These are phyloP conservation scores for Scytalopus superciliaris DNA, from an alignment of 2,113 vertebrate species.

Conservation along the genomic window DNA sequence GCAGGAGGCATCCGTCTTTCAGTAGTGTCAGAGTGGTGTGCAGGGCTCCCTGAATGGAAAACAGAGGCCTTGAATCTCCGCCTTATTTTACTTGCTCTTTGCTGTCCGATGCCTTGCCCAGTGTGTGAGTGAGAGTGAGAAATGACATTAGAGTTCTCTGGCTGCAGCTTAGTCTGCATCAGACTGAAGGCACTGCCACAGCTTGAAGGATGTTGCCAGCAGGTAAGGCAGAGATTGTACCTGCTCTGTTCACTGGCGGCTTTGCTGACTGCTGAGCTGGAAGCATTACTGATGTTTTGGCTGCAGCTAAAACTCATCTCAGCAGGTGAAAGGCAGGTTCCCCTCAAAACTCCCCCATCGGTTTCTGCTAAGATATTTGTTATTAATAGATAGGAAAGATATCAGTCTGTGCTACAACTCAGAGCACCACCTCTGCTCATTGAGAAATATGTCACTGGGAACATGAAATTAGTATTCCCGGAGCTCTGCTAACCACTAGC, in stretches of 20 bases:
- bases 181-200: not conserved
- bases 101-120: not conserved
- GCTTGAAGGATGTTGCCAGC: not conserved
- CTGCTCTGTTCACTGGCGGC: fast-evolving
- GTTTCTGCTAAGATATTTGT: not conserved
- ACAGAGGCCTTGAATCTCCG: not conserved
- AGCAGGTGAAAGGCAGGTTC: not conserved
- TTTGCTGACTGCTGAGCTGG: not conserved
- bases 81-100: not conserved
- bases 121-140: not conserved
- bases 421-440: not conserved
- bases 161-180: fast-evolving
- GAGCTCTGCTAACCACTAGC: not conserved
- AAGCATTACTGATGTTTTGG: not conserved
- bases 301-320: not conserved
- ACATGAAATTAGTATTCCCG: not conserved
- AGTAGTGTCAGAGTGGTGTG: not conserved
- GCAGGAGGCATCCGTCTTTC: not conserved
- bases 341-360: not conserved
- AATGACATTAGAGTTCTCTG: not conserved
- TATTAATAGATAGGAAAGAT: not conserved
- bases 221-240: not conserved
- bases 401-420: not conserved
- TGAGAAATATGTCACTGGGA: not conserved
- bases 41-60: fast-evolving